These are phyloP conservation scores for Drosophila leonis DNA, from an alignment of 2,888 invertebrate genomes.

Conservation along the genomic window DNA sequence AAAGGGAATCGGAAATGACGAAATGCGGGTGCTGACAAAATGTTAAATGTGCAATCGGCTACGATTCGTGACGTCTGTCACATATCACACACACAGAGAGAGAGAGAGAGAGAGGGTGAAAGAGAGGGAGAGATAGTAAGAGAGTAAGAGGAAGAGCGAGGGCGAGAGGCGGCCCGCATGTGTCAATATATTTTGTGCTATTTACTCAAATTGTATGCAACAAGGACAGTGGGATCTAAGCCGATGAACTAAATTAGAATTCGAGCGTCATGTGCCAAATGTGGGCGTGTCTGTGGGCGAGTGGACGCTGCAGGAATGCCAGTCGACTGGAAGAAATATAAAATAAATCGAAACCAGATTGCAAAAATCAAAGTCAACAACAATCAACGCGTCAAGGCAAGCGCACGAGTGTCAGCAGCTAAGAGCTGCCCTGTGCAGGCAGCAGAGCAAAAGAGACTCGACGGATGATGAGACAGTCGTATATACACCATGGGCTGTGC, in stretches of 20 bases:
- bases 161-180: conserved; percentile 55
- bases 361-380: conserved; percentile 77
- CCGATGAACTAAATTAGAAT: conserved; percentile 76
- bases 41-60: conserved; percentile 55
- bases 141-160: neutral
- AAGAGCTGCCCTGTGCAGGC: neutral
- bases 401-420: neutral
- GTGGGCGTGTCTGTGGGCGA: conserved; percentile 19
- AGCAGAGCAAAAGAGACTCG: too few species aligned
- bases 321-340: conserved; percentile 75
- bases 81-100: conserved; percentile 20
- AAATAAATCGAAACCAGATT: conserved; percentile 78
- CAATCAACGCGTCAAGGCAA: conserved; percentile 60
- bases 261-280: conserved; percentile 36
- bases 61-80: conserved; percentile 39
- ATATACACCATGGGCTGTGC: neutral
- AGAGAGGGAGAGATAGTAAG: neutral
- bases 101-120: neutral
- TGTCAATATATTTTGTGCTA: conserved; percentile 72
- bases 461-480: too few species aligned
- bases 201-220: conserved; percentile 69
- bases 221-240: conserved; percentile 39
- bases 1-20: conserved; percentile 30
- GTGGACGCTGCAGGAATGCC: conserved; percentile 57
- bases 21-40: conserved; percentile 60